phyloP scores from a whole-genome alignment of 2,113 vertebrate genomes.

The Poeciliopsis occidentalis region DNA sequence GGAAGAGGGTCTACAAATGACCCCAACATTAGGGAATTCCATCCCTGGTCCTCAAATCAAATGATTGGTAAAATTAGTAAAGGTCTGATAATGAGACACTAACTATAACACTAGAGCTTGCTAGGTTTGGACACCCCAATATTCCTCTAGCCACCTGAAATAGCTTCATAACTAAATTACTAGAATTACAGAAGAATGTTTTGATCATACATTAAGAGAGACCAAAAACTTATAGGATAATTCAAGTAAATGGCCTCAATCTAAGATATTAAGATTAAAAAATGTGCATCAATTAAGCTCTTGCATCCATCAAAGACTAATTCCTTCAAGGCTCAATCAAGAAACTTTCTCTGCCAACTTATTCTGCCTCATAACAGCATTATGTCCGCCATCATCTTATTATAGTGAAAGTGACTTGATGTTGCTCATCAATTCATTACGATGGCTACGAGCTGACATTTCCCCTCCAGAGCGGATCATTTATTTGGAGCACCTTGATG shows the following conservation, averaged over 20 bases:
- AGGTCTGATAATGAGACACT: too few relatives aligned
- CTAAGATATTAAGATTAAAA: neutral
- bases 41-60: too few relatives aligned
- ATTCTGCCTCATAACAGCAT: conserved; percentile 40
- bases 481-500: conserved; percentile 72
- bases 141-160: neutral
- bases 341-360: conserved; percentile 22
- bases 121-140: neutral
- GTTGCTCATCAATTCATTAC: conserved; percentile 65
- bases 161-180: neutral
- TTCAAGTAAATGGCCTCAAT: neutral
- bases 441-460: conserved; percentile 64
- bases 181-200: neutral
- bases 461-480: conserved; percentile 66
- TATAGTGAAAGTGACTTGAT: conserved; percentile 28
- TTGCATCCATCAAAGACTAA: neutral
- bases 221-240: neutral
- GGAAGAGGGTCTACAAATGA: neutral
- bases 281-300: neutral
- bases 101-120: too few relatives aligned
- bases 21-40: too few relatives aligned
- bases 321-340: conserved; percentile 20
- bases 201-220: neutral
- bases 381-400: conserved; percentile 50
- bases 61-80: too few relatives aligned